A percentile compares a stretch with the other conserved stretches of the same genome.
Evolutionary conservation across 2,888 invertebrate genomes (phyloP).

Genomic region (Aporophyla lueneburgensis): DNA sequence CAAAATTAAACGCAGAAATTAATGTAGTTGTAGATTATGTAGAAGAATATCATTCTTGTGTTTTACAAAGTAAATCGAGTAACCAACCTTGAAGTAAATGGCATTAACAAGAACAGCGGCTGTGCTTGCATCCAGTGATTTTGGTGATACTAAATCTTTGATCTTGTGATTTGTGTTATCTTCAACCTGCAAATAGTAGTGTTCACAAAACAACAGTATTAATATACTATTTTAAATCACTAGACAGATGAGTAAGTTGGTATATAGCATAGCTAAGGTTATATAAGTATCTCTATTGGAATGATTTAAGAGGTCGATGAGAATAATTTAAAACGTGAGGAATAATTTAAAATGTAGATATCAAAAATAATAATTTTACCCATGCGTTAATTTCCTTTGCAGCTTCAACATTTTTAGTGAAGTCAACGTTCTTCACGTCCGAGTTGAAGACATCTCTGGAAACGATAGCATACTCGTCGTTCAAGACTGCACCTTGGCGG

Average conservation of each 20-base stretch:
- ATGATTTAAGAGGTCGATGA: neutral
- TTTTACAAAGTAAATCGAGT: neutral
- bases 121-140: constrained; percentile 88
- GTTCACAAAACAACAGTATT: neutral
- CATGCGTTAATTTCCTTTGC: constrained; percentile 93
- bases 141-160: constrained; percentile 91
- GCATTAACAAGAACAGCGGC: constrained; percentile 95
- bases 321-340: neutral
- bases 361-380: constrained; percentile 81
- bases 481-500: constrained; percentile 85
- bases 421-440: constrained; percentile 92
- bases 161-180: constrained; percentile 84
- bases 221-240: neutral
- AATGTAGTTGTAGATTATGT: neutral
- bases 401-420: constrained; percentile 84
- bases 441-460: constrained; percentile 91
- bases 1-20: neutral
- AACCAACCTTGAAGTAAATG: constrained; percentile 94
- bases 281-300: neutral
- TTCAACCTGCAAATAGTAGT: constrained; percentile 79
- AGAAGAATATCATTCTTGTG: neutral
- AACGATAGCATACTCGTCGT: constrained; percentile 88
- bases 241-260: neutral
- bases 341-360: neutral
- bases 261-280: neutral